Evolutionary conservation across 30 jellyfish, hydroid and myxozoan genomes (phyloP).

Genomic region (Aurelia aurita): DNA sequence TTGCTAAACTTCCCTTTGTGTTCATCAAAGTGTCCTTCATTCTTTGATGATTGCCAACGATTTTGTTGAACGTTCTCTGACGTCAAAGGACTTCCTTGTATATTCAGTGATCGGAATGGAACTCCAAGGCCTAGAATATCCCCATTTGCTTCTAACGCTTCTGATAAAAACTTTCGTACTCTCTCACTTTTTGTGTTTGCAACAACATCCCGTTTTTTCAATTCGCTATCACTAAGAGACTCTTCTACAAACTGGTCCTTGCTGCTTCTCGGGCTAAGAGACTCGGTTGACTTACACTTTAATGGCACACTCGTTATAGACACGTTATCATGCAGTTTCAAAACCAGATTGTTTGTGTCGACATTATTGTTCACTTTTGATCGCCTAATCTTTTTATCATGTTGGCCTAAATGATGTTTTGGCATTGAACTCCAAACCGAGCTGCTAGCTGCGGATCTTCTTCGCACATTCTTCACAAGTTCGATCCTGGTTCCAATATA

Average conservation of each 20-base stretch:
- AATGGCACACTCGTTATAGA: neutral
- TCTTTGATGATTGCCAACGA: neutral
- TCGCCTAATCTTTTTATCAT: conserved; percentile 10
- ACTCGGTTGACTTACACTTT: too few species aligned
- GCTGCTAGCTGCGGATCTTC: neutral
- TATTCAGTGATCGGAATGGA: conserved; percentile 3
- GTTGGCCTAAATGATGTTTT: conserved; percentile 40
- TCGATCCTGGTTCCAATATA: conserved; percentile 54
- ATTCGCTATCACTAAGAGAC: too few species aligned
- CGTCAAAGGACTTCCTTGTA: neutral
- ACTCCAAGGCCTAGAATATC: conserved; percentile 38
- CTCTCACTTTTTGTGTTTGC: conserved; percentile 28
- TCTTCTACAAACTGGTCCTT: too few species aligned
- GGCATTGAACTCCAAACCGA: conserved; percentile 54
- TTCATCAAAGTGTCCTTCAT: neutral
- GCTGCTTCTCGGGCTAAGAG: too few species aligned
- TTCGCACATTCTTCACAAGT: conserved; percentile 32
- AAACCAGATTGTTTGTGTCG: neutral
- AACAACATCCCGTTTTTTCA: neutral
- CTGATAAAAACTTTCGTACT: conserved; percentile 29
- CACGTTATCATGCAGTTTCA: conserved; percentile 11
- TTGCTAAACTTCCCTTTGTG: too few species aligned
- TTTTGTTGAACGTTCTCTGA: neutral
- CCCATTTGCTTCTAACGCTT: conserved; percentile 36
- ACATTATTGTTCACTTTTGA: neutral